Evolutionary conservation across 1,140 invertebrate genomes (phyloP).

Genomic region (Meloidogyne chitwoodi): DNA sequence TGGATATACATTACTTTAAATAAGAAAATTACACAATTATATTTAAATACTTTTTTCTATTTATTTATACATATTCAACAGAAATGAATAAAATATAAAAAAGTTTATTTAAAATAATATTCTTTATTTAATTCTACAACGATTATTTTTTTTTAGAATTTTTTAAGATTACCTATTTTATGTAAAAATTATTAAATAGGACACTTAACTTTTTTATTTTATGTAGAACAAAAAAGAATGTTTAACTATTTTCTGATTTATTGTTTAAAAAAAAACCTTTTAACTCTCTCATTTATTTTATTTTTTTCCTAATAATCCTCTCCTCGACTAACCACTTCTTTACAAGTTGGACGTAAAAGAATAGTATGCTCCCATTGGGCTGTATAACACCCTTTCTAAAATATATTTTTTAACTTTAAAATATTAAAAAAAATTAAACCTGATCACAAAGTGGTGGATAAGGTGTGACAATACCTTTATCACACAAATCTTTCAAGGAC

Average conservation of each 20-base stretch:
- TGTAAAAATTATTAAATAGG: no score
- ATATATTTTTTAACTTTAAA: neutral
- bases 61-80: no score
- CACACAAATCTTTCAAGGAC: conserved; percentile 95
- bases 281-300: neutral
- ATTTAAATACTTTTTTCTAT: no score
- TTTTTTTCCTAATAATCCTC: conserved; percentile 34
- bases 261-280: neutral
- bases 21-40: no score
- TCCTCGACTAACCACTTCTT: conserved; percentile 68
- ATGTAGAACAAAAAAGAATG: no score
- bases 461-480: conserved; percentile 86
- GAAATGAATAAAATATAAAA: no score
- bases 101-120: no score
- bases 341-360: conserved; percentile 91
- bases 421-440: neutral
- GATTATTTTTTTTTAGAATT: no score
- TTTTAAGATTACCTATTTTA: no score
- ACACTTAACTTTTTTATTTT: no score
- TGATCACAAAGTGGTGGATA: conserved; percentile 95
- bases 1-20: no score
- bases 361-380: conserved; percentile 99
- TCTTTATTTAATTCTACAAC: no score
- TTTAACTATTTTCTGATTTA: neutral
- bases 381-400: conserved; percentile 90